Evolutionary conservation across 2,888 invertebrate genomes (phyloP), one percentile per base, ranked within the genome.

Genomic region (Microchrysa polita): DNA sequence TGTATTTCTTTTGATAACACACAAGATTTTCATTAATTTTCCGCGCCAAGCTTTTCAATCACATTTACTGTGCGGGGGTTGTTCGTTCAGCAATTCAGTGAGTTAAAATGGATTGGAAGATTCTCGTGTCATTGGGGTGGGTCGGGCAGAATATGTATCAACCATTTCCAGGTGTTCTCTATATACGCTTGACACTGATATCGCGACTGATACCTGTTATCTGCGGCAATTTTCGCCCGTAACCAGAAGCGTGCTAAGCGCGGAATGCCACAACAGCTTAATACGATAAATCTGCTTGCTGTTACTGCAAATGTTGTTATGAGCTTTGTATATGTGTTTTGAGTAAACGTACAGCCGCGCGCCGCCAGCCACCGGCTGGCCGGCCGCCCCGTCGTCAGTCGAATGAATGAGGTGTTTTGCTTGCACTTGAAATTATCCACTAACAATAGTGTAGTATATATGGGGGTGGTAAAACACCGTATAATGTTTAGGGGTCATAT

Each of bases 191-290:
- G 65, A 65, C 42, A 65, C 65, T 65, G 67, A 67, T 67, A 67
- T 18, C 53, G 53, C 53, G 52, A 65, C 65, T 34, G 67, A 67
- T 67, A 67, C 67, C 67, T 67, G 67, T 53, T 67, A 67, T 67
- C 67, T 67, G n/a, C n/a, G 34, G 23, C 55, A 53, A 27, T 67
- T 67, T 53, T 53, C 44, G 23, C 55, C n/a, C 34, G 27, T 34
- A 53, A 52, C 67, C 67, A 67, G 67, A 14, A 67, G 67, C 67
- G n/a, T n/a, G 67, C 53, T 53, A 67, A 67, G 52, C 67, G 67
- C 27, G 67, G 55, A 67, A 65, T 65, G 48, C 65, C 65, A 65
- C 65, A 65, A 53, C 67, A 67, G 67, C 67, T 67, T 67, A 53
- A 67, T 34, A 27, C 67, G 67, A 67, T 67, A 67, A 67, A 67